Evolutionary conservation across 1,140 invertebrate genomes (phyloP).

Genomic region (Eumeta japonica): DNA sequence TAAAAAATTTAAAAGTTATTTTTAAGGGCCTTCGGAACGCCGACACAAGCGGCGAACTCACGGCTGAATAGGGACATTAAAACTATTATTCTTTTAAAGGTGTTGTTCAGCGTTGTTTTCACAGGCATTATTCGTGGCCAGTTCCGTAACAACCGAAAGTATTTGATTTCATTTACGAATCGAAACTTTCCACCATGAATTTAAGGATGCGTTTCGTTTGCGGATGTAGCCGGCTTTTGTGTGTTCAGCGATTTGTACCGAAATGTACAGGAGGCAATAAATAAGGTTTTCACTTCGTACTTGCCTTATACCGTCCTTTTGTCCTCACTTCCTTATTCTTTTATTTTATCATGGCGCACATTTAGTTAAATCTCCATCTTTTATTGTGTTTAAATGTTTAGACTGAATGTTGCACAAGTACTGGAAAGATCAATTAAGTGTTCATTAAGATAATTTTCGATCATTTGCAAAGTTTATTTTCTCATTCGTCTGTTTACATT

Average conservation of each 20-base stretch:
- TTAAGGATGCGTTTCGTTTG: too few species aligned
- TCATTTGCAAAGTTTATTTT: too few species aligned
- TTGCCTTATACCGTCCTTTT: conserved; percentile 3
- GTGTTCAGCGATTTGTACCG: too few species aligned
- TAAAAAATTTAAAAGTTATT: too few species aligned
- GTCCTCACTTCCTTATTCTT: conserved; percentile 8
- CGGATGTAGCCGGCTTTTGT: too few species aligned
- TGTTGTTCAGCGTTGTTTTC: conserved; percentile 10
- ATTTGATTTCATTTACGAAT: too few species aligned
- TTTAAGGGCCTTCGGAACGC: too few species aligned
- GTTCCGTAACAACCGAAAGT: neutral
- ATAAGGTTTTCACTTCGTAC: conserved; percentile 4
- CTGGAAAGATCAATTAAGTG: too few species aligned
- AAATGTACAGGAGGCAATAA: conserved; percentile 7
- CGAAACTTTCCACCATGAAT: too few species aligned
- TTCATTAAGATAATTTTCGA: too few species aligned
- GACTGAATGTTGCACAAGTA: too few species aligned
- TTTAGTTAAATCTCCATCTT: conserved; percentile 10
- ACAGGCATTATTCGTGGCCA: conserved; percentile 2
- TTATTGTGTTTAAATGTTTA: conserved; percentile 2
- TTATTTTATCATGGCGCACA: conserved; percentile 5
- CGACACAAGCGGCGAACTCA: neutral
- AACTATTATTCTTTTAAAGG: conserved; percentile 7
- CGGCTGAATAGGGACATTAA: conserved; percentile 6
- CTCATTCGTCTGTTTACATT: too few species aligned